Conservation (phyloP, 2,113 vertebrate species). For the Cinclus cinclus region DNA sequence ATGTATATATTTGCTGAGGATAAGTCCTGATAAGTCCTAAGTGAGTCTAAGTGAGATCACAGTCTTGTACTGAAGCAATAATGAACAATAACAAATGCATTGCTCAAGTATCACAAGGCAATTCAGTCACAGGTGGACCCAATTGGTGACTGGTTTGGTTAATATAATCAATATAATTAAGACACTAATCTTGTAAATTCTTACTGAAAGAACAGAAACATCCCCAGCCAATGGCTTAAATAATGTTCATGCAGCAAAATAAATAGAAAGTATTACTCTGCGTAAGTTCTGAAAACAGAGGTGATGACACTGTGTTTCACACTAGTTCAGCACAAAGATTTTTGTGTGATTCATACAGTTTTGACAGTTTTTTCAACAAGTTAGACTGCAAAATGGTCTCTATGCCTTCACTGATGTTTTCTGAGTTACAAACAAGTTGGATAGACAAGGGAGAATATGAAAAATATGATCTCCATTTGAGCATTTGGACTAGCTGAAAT, state of each 20-base stretch:
- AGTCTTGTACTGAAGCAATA: background rate
- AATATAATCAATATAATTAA: background rate
- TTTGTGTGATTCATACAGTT: background rate
- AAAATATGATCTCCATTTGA: background rate
- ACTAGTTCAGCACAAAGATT: background rate
- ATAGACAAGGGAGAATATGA: background rate
- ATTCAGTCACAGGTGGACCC: background rate
- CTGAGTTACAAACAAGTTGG: background rate
- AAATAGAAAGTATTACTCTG: background rate
- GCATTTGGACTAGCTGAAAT: background rate
- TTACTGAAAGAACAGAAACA: background rate
- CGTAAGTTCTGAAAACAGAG: background rate
- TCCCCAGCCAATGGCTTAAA: background rate
- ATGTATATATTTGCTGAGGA: background rate
- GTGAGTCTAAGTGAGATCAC: background rate
- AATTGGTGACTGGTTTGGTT: background rate
- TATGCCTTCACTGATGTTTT: background rate
- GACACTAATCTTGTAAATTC: background rate
- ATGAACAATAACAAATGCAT: background rate
- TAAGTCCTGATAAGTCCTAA: background rate
- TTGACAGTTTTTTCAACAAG: background rate
- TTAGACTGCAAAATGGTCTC: background rate
- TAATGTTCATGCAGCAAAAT: background rate
- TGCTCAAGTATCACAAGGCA: background rate
- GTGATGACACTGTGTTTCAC: background rate